A percentile compares a stretch with the other conserved stretches of the same genome.
Conservation (phyloP, 2,797 vertebrate genomes). For the Bradypodion ventrale region DNA sequence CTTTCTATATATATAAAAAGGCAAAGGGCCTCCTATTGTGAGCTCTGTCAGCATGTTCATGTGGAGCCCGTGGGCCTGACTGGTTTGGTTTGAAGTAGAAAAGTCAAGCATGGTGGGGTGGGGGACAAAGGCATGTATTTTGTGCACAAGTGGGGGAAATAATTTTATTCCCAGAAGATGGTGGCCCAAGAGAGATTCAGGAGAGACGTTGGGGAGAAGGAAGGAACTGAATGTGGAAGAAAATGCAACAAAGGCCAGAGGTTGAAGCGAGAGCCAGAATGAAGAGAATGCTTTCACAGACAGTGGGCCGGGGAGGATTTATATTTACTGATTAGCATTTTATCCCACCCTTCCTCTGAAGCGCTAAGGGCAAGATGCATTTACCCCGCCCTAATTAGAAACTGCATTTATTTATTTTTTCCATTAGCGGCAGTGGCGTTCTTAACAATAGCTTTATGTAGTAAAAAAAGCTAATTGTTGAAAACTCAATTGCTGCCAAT, state of each 20-base stretch:
- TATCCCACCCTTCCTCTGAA: neutral
- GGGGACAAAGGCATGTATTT: neutral
- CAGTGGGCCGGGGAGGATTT: neutral
- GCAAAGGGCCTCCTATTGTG: too few species aligned
- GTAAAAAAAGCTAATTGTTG: neutral
- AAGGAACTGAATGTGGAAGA: neutral
- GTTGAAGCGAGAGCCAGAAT: neutral
- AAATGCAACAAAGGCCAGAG: neutral
- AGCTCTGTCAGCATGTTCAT: too few species aligned
- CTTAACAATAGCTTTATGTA: too few species aligned
- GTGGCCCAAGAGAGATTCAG: too few species aligned
- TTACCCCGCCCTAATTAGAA: neutral
- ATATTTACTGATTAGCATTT: neutral
- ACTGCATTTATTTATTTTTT: too few species aligned
- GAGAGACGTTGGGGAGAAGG: neutral
- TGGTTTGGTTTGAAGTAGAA: neutral
- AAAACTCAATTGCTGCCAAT: too few species aligned
- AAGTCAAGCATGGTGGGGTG: neutral
- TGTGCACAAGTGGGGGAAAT: neutral
- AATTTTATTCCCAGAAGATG: too few species aligned
- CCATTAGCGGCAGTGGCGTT: too few species aligned
- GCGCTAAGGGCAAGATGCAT: neutral
- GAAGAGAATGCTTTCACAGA: neutral
- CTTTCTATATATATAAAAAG: neutral
- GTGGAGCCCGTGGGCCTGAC: too few species aligned